Evolutionary conservation across 1,140 invertebrate genomes (phyloP).

Genomic region (Drosophila lacertosa): DNA sequence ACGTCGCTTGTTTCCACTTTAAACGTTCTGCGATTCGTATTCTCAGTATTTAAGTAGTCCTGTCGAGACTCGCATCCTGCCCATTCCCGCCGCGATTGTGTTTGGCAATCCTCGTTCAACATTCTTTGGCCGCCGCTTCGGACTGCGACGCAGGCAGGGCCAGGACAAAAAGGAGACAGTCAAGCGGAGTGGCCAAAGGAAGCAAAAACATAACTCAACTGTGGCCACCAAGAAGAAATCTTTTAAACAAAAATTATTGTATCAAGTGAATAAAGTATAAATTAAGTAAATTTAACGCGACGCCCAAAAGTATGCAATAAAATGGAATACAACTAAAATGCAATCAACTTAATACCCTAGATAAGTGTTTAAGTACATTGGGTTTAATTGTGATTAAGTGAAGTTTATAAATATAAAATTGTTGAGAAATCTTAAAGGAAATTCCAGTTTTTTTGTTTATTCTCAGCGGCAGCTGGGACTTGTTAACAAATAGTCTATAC

Average conservation of each 20-base stretch:
- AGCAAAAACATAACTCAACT: not conserved
- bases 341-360: not conserved
- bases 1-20: not conserved
- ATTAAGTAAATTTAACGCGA: not conserved
- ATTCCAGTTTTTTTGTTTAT: no score
- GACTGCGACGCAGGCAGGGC: not conserved
- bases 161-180: not conserved
- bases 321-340: not conserved
- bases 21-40: not conserved
- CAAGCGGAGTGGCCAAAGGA: not conserved
- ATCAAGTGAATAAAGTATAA: not conserved
- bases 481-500: no score
- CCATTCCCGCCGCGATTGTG: constrained; percentile 1
- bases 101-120: constrained; percentile 11
- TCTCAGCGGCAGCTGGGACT: no score
- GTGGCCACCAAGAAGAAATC: not conserved
- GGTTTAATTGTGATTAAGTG: no score
- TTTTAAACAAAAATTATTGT: not conserved
- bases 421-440: no score
- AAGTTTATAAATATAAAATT: no score
- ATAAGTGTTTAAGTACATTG: no score
- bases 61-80: not conserved
- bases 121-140: not conserved
- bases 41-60: not conserved
- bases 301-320: constrained; percentile 38